Evolutionary conservation across 2,797 vertebrate species (phyloP).

Genomic region (Pangasius djambal): DNA sequence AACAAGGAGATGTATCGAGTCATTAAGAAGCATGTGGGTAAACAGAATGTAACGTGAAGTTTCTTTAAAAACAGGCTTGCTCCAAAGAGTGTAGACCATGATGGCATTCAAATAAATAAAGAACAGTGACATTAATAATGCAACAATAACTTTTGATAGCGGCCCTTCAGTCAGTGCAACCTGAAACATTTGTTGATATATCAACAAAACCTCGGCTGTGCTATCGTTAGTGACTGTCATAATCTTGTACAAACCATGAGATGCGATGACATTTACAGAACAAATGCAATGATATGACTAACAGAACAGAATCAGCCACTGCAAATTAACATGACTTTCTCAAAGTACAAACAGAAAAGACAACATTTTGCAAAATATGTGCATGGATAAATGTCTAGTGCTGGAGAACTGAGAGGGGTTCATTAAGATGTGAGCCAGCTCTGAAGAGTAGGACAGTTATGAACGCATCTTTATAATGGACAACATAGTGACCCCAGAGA

Average conservation of each 20-base stretch:
- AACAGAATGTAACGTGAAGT: conserved; percentile 63
- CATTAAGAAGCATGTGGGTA: conserved; percentile 52
- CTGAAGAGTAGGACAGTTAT: not conserved
- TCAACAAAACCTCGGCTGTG: not conserved
- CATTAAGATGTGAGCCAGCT: not conserved
- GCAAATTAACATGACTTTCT: not conserved
- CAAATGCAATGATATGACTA: not conserved
- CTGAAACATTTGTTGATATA: not conserved
- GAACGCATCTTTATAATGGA: not conserved
- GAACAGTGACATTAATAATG: conserved; percentile 27
- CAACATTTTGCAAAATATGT: not conserved
- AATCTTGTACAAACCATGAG: not conserved
- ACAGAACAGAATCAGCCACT: not conserved
- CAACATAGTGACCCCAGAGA: not conserved
- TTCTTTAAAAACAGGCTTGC: conserved; percentile 55
- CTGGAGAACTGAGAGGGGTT: not conserved
- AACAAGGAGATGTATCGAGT: conserved; percentile 42
- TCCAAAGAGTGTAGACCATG: conserved; percentile 60
- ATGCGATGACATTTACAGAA: not conserved
- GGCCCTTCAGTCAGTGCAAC: not conserved
- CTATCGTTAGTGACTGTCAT: not conserved
- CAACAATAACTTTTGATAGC: conserved; percentile 10
- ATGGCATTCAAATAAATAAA: conserved; percentile 60
- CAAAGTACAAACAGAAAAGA: not conserved
- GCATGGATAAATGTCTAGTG: not conserved